phyloP scores from a whole-genome alignment of 2,113 vertebrate species.

The Electrona antarctica region DNA sequence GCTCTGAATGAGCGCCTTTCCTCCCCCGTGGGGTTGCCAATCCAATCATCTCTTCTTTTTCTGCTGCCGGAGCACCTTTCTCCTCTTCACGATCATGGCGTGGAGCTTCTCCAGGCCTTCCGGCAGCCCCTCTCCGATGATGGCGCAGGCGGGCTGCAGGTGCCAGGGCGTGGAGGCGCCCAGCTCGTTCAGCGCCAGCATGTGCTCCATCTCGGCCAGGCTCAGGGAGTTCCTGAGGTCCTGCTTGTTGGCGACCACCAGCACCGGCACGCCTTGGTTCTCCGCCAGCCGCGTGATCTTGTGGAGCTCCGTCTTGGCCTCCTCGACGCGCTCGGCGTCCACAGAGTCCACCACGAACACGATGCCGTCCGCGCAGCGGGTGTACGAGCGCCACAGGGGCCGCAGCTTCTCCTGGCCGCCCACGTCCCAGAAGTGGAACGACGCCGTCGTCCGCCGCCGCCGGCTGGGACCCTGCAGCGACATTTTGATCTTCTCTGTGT shows the following conservation, averaged over 20 bases:
- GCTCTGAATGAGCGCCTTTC: too few relatives aligned
- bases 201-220: conserved; percentile 86
- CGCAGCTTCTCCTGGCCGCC: conserved; percentile 94
- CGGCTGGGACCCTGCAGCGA: conserved; percentile 76
- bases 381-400: conserved; percentile 94
- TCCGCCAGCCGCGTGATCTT: conserved; percentile 93
- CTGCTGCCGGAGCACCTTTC: conserved; percentile 90
- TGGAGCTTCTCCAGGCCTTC: conserved; percentile 93
- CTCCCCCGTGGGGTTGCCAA: rapidly evolving
- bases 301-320: conserved; percentile 94
- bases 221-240: conserved; percentile 90
- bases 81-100: conserved; percentile 91
- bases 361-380: conserved; percentile 91
- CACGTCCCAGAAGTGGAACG: conserved; percentile 97
- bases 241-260: conserved; percentile 95
- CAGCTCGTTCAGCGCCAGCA: conserved; percentile 89
- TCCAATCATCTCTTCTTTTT: conserved; percentile 89
- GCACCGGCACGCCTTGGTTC: conserved; percentile 93
- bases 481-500: conserved; percentile 91
- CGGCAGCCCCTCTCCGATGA: conserved; percentile 92
- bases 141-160: conserved; percentile 92
- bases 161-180: conserved; percentile 90
- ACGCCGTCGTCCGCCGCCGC: conserved; percentile 79
- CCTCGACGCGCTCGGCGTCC: conserved; percentile 91
- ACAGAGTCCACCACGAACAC: conserved; percentile 96